These are phyloP conservation scores for Drosophila merina DNA, from an alignment of 2,888 invertebrate species.

Conservation along the genomic window DNA sequence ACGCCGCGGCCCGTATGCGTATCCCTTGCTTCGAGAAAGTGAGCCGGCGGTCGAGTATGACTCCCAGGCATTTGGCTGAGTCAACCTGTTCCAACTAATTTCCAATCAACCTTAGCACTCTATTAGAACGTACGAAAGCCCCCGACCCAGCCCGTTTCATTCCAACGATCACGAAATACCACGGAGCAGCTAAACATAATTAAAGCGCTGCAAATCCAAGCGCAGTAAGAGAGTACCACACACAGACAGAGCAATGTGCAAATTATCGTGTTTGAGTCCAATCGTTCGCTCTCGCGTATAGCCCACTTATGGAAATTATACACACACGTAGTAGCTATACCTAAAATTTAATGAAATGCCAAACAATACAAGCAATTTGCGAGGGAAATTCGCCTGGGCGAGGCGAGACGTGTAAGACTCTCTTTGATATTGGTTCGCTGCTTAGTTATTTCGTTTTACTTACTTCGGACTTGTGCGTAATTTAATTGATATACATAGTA, in stretches of 20 bases:
- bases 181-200: constrained; percentile 33
- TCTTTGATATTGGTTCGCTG: constrained; percentile 41
- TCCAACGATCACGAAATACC: constrained; percentile 48
- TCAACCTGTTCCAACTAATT: too few species aligned
- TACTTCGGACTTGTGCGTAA: constrained; percentile 50
- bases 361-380: constrained; percentile 40
- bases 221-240: constrained; percentile 40
- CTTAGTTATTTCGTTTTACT: constrained; percentile 54
- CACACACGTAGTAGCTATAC: constrained; percentile 45
- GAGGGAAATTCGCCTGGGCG: constrained; percentile 13
- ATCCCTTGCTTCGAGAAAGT: too few species aligned
- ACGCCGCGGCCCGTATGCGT: too few species aligned
- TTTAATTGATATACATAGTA: too few species aligned
- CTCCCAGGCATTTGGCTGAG: too few species aligned
- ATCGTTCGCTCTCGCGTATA: constrained; percentile 18
- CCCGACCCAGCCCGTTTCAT: constrained; percentile 55
- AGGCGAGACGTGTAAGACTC: constrained; percentile 4
- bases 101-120: constrained; percentile 63
- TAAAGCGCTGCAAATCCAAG: constrained; percentile 26
- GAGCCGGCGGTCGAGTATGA: too few species aligned
- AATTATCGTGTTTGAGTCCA: constrained; percentile 12
- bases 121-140: constrained; percentile 50
- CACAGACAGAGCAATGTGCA: constrained; percentile 15
- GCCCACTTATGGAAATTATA: constrained; percentile 47
- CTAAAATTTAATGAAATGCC: constrained; percentile 47